Evolutionary conservation across 2,113 vertebrate genomes (phyloP).

Genomic region (Mus pahari): DNA sequence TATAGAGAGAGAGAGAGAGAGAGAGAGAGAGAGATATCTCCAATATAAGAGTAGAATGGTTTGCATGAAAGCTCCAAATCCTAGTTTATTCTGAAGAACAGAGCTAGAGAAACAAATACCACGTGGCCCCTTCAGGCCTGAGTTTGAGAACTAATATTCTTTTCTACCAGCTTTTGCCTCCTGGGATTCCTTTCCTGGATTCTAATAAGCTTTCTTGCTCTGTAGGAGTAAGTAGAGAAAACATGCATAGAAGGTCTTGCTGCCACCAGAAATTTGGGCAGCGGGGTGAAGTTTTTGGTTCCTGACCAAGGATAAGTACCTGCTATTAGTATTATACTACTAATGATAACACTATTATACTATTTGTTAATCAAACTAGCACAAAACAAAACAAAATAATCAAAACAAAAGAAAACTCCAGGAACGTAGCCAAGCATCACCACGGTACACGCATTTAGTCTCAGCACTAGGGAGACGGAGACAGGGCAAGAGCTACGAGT

Average conservation of each 20-base stretch:
- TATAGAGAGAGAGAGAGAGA: no score
- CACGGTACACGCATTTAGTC: neutral
- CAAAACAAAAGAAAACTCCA: neutral
- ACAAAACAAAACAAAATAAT: neutral
- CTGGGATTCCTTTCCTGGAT: neutral
- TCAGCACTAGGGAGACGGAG: neutral
- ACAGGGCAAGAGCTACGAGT: neutral
- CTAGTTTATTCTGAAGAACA: neutral
- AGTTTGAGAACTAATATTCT: neutral
- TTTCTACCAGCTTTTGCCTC: neutral
- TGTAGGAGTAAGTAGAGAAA: neutral
- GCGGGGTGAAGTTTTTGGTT: neutral
- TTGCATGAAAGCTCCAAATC: conserved; percentile 11
- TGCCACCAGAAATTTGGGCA: neutral
- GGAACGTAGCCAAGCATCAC: neutral
- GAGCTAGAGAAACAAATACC: neutral
- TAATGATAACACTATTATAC: neutral
- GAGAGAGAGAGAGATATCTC: neutral
- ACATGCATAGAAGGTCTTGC: neutral
- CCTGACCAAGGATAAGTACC: neutral
- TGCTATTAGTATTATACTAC: neutral
- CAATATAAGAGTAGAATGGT: neutral
- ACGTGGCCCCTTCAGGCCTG: neutral
- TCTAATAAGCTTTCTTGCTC: neutral
- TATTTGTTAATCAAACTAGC: neutral